Base-by-base conservation (phyloP, 2,888 invertebrate species). In the Bombylius discolor region DNA sequence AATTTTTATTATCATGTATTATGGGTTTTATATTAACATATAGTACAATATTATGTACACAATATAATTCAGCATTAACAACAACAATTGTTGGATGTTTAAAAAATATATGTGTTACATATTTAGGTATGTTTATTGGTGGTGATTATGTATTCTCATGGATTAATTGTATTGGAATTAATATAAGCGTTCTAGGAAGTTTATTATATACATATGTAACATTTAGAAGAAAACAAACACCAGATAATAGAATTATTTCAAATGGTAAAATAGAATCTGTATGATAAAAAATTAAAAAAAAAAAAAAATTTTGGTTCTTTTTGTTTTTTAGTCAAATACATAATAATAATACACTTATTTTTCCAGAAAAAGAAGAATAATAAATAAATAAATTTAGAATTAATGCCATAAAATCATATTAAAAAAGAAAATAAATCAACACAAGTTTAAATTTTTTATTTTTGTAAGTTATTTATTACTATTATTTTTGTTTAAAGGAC, bases 51-150 rank as follows among this genome's bases (percentile, higher is more conserved):
- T 73, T 98, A 47, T 99, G 99, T 75, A 99, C 98, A 1, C 85
- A 89, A 66, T 84, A 90, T 72, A 99, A 99, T 74, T 97, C 97
- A 56, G 97, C 99, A n/a, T 78, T 99, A 51, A 99, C 99, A 0
- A 99, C 99, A 1, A 96, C 97, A 6, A 96, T 99, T 58, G 92
- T 99, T 62, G 99, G 99, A 6, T 97, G 98, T 68, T 79, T 99
- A 55, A 99, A 99, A 78, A 99, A 99, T 76, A 89, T 99, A 64
- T 82, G 94, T 64, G 91, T 99, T 5, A 99, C 99, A 1, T 99
- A 99, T 75, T 78, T 95, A 61, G 98, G 98, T 36, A 99, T 99
- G 97, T 83, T 96, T 48, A 89, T 98, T 56, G 98, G 97, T 49
- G 98, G 97, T 13, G 99, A 99, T 74, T 99, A 99, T 74, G 83